Percentiles rank a stretch among this genome's conserved stretches.
Evolutionary conservation across 2,113 vertebrate genomes (phyloP).

Genomic region (Syrrhaptes paradoxus): DNA sequence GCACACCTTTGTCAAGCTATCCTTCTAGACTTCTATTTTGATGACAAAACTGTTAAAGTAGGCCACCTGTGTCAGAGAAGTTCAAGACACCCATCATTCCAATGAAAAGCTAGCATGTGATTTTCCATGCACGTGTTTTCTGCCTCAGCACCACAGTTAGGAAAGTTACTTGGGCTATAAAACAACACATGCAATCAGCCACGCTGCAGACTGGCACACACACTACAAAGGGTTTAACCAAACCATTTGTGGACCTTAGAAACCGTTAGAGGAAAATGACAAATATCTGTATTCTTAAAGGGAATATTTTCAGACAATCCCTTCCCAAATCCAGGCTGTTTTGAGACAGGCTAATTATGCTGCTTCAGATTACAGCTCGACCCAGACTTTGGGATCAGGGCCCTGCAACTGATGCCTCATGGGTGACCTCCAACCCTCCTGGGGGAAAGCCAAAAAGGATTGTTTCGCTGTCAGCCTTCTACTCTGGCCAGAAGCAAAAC

Average conservation of each 20-base stretch:
- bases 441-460: background rate
- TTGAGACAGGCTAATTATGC: background rate
- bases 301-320: background rate
- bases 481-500: background rate
- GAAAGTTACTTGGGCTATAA: background rate
- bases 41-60: background rate
- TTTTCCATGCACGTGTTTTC: background rate
- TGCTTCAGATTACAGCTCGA: background rate
- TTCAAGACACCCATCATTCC: background rate
- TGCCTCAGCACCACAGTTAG: background rate
- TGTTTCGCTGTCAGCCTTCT: background rate
- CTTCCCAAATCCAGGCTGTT: background rate
- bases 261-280: background rate
- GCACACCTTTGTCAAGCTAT: background rate
- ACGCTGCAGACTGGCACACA: background rate
- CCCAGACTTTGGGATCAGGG: background rate
- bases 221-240: background rate
- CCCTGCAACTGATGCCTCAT: background rate
- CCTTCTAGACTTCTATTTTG: background rate
- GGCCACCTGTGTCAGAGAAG: background rate
- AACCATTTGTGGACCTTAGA: background rate
- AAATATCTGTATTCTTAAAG: background rate
- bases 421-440: background rate
- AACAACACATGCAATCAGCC: background rate
- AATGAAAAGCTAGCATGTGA: background rate